Evolutionary conservation across 2,113 vertebrate species (phyloP).

Genomic region (Parus major): DNA sequence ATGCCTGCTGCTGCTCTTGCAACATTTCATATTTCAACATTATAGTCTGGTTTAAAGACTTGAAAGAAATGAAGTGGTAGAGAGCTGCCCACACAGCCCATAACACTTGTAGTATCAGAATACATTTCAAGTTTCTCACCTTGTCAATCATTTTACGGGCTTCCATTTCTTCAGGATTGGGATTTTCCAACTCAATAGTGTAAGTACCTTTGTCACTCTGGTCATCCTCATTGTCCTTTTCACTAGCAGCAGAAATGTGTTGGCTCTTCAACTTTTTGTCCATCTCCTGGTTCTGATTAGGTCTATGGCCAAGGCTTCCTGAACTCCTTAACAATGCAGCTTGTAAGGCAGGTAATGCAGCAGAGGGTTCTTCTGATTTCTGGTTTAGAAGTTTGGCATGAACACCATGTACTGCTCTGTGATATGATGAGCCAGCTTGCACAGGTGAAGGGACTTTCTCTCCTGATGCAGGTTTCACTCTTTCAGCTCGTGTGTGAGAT

Average conservation of each 20-base stretch:
- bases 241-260: constrained; percentile 64
- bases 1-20: background rate
- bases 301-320: constrained; percentile 86
- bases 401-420: constrained; percentile 74
- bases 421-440: constrained; percentile 70
- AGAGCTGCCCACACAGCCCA: background rate
- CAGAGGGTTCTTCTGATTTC: constrained; percentile 87
- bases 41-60: background rate
- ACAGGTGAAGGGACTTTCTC: constrained; percentile 82
- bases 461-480: constrained; percentile 72
- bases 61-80: background rate
- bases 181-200: constrained; percentile 94
- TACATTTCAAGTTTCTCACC: constrained; percentile 71
- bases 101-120: background rate
- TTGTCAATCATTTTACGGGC: constrained; percentile 96
- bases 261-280: constrained; percentile 75
- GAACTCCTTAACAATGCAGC: constrained; percentile 84
- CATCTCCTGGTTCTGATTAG: constrained; percentile 81
- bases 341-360: constrained; percentile 75
- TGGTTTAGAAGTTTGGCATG: constrained; percentile 90
- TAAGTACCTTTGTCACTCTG: constrained; percentile 96
- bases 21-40: background rate
- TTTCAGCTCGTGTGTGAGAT: constrained; percentile 80
- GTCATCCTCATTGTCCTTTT: constrained; percentile 87
- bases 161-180: constrained; percentile 91